These are phyloP conservation scores for Octodon degus DNA, from an alignment of 2,113 vertebrate species.

Conservation along the genomic window DNA sequence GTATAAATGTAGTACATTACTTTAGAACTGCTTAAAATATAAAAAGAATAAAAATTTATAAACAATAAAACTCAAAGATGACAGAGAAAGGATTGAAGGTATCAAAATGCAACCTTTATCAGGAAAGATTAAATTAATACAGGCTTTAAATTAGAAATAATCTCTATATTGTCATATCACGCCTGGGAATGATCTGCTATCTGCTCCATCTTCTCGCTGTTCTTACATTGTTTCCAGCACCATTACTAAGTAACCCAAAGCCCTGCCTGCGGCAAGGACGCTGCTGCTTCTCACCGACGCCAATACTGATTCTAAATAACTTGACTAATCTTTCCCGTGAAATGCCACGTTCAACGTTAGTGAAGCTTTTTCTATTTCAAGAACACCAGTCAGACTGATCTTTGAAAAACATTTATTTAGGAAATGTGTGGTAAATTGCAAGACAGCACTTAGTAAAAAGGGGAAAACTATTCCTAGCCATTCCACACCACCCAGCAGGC, in stretches of 20 bases:
- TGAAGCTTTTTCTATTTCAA: background rate
- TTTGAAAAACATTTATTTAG: background rate
- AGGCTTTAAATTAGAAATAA: constrained; percentile 16
- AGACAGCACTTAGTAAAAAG: background rate
- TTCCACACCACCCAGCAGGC: background rate
- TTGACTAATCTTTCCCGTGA: background rate
- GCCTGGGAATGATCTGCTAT: background rate
- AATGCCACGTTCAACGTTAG: background rate
- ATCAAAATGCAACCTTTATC: background rate
- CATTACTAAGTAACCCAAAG: background rate
- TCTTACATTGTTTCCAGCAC: background rate
- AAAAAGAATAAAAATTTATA: background rate
- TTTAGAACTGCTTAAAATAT: background rate
- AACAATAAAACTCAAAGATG: background rate
- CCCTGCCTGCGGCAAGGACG: background rate
- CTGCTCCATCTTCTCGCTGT: too few relatives aligned
- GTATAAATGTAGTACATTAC: background rate
- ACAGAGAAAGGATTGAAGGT: background rate
- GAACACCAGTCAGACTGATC: background rate
- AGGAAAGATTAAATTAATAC: background rate
- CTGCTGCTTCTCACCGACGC: background rate
- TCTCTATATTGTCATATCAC: background rate
- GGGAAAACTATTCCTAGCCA: background rate
- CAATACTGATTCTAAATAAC: background rate
- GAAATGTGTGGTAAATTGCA: background rate